Evolutionary conservation across 2,113 vertebrate species (phyloP).

Genomic region (Psittacula cyanocephala): DNA sequence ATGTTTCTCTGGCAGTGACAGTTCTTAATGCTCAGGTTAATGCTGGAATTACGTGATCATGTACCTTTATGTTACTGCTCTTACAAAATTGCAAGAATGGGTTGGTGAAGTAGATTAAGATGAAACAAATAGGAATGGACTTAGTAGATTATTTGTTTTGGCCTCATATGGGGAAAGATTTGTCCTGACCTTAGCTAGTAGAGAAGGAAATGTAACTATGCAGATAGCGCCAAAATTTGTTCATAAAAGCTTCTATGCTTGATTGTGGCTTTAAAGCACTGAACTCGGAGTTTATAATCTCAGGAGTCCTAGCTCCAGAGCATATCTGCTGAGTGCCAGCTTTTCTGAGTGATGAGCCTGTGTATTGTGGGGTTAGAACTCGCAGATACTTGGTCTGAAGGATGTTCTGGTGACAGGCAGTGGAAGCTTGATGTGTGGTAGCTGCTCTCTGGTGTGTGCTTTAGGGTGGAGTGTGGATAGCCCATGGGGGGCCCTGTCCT

Average conservation of each 20-base stretch:
- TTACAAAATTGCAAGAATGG: background rate
- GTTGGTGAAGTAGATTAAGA: background rate
- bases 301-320: background rate
- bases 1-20: background rate
- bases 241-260: background rate
- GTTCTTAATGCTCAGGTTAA: background rate
- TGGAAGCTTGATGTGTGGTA: background rate
- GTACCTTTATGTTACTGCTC: background rate
- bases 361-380: background rate
- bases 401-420: background rate
- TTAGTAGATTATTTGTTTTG: background rate
- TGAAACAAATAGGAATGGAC: background rate
- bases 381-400: background rate
- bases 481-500: rapidly evolving
- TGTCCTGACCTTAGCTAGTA: background rate
- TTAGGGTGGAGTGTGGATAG: background rate
- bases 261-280: background rate
- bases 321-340: background rate
- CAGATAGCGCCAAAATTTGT: background rate
- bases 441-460: background rate
- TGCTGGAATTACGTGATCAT: background rate
- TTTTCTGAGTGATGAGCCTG: background rate
- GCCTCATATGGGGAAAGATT: background rate
- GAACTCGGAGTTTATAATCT: background rate
- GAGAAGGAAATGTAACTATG: background rate